A percentile compares a stretch with the other conserved stretches of the same genome.
phyloP scores from a whole-genome alignment of 2,888 invertebrate genomes.

The Dichetophora obliterata region DNA sequence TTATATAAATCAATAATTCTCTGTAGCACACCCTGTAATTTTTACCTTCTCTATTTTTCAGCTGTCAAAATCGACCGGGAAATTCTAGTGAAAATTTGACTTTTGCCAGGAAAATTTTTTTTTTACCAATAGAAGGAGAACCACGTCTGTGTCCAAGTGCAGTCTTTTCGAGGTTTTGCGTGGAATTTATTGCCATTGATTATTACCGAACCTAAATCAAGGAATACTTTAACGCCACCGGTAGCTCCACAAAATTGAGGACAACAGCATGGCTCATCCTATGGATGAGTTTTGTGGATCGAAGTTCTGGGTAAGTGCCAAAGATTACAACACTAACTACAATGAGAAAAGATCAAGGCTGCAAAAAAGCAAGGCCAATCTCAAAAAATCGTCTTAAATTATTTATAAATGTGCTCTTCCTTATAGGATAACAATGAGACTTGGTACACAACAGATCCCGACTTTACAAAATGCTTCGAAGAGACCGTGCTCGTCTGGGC shows the following conservation, averaged over 20 bases:
- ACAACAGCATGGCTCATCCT: conserved; percentile 69
- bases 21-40: background rate
- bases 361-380: background rate
- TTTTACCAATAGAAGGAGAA: no score
- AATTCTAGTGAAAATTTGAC: background rate
- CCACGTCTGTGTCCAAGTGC: background rate
- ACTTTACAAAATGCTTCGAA: conserved; percentile 92
- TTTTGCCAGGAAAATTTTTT: no score
- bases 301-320: conserved; percentile 81
- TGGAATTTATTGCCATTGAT: background rate
- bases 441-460: conserved; percentile 87
- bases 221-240: background rate
- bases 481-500: conserved; percentile 91
- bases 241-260: background rate
- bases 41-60: conserved; percentile 27
- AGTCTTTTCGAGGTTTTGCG: background rate
- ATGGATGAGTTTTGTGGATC: conserved; percentile 85
- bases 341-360: background rate
- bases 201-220: background rate
- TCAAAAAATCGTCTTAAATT: background rate
- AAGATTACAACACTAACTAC: background rate
- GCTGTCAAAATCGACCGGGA: conserved; percentile 20
- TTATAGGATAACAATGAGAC: conserved; percentile 82
- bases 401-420: conserved; percentile 45
- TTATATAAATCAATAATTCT: no score